Conservation (phyloP, 2,797 vertebrate genomes). For the Enteromius treurensis region DNA sequence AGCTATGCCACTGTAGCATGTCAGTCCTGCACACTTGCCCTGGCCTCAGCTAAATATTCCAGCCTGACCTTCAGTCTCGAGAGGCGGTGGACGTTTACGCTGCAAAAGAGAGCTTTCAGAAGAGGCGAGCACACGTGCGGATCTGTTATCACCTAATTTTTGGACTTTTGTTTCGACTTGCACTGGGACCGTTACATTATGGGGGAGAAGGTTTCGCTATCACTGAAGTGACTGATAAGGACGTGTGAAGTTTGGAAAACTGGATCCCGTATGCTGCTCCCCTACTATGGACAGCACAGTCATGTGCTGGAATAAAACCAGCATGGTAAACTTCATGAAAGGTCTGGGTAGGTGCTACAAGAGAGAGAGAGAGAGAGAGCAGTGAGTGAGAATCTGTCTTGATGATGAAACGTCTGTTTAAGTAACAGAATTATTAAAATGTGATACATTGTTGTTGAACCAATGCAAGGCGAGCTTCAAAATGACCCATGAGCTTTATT, state of each 20-base stretch:
- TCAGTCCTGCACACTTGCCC: slow-evolving; percentile 84
- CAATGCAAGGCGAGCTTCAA: background rate
- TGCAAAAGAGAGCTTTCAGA: slow-evolving; percentile 68
- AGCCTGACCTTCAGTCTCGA: slow-evolving; percentile 85
- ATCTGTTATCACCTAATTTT: slow-evolving; percentile 38
- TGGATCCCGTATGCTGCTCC: slow-evolving; percentile 69
- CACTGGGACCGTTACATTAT: background rate
- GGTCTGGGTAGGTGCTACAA: slow-evolving; percentile 86
- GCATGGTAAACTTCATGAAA: slow-evolving; percentile 93
- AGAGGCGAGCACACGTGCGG: slow-evolving; percentile 49
- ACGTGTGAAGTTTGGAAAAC: slow-evolving; percentile 63
- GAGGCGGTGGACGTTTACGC: slow-evolving; percentile 78
- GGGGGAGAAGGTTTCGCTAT: background rate
- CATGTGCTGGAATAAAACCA: slow-evolving; percentile 93
- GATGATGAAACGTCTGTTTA: background rate
- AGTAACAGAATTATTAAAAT: background rate
- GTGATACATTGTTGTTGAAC: background rate
- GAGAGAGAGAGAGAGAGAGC: background rate
- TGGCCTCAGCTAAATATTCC: slow-evolving; percentile 93
- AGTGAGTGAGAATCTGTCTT: background rate
- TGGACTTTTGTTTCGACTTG: background rate
- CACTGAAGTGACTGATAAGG: slow-evolving; percentile 53
- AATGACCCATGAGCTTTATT: background rate
- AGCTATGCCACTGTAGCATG: slow-evolving; percentile 82
- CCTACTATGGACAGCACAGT: slow-evolving; percentile 88